A percentile compares a stretch with the other conserved stretches of the same genome.
These are phyloP conservation scores for Neopipo cinnamomea DNA, from an alignment of 2,113 vertebrate genomes.

Conservation along the genomic window DNA sequence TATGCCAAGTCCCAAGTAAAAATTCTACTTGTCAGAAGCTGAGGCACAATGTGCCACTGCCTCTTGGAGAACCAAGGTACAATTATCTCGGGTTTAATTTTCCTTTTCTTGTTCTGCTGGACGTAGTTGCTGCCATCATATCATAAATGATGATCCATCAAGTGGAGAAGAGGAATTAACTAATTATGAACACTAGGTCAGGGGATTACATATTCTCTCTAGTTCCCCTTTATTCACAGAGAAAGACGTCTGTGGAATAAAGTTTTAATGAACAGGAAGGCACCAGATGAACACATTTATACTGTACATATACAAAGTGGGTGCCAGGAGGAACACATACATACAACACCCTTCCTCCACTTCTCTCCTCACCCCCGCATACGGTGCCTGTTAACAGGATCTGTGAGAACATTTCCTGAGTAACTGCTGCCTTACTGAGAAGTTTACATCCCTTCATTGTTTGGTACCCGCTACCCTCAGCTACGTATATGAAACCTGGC, in stretches of 20 bases:
- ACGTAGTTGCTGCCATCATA: neutral
- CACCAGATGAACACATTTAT: slow-evolving; percentile 4
- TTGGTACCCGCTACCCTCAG: neutral
- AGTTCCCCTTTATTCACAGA: neutral
- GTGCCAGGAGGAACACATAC: slow-evolving; percentile 31
- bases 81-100: neutral
- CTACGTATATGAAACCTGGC: neutral
- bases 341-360: slow-evolving; percentile 57
- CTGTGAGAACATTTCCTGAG: slow-evolving; percentile 48
- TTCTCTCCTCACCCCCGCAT: neutral
- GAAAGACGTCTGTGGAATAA: neutral
- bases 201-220: neutral
- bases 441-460: slow-evolving; percentile 43
- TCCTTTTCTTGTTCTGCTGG: neutral
- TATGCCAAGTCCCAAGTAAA: neutral
- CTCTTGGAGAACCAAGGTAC: neutral
- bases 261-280: neutral
- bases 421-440: neutral
- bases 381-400: neutral
- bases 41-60: neutral
- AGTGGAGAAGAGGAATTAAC: neutral
- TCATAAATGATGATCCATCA: neutral
- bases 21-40: neutral
- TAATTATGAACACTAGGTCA: neutral
- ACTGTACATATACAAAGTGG: neutral